Evolutionary conservation across 2,888 invertebrate genomes (phyloP).

Genomic region (Brachypalpus laphriformis): DNA sequence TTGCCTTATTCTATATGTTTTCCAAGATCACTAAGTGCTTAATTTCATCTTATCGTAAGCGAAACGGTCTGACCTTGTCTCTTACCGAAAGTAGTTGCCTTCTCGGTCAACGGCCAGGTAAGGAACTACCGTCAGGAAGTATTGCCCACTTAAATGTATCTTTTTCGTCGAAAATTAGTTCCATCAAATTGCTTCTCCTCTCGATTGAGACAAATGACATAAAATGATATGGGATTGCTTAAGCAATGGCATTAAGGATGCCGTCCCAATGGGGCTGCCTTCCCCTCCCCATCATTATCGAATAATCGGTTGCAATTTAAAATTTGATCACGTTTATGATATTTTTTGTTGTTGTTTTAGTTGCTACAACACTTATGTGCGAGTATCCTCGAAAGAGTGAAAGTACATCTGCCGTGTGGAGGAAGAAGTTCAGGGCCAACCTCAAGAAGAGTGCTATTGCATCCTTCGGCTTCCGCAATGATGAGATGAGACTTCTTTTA

Average conservation of each 20-base stretch:
- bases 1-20: background rate
- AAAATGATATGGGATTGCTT: background rate
- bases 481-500: background rate
- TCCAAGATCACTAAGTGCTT: background rate
- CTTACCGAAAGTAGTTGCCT: background rate
- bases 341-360: background rate
- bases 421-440: constrained; percentile 29
- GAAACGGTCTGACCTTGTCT: constrained; percentile 5
- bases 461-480: constrained; percentile 8
- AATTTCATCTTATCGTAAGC: background rate
- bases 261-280: background rate
- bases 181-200: constrained; percentile 24
- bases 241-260: background rate
- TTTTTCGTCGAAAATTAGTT: background rate
- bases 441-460: background rate
- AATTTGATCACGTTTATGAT: constrained; percentile 30
- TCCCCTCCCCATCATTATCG: constrained; percentile 1
- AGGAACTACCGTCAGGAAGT: constrained; percentile 18
- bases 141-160: constrained; percentile 4
- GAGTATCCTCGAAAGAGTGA: constrained; percentile 11
- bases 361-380: background rate
- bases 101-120: background rate
- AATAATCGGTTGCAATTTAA: constrained; percentile 39
- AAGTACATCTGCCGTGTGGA: background rate
- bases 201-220: background rate